phyloP scores from a whole-genome alignment of 2,888 invertebrate species.

The Ptilodon capucinus region DNA sequence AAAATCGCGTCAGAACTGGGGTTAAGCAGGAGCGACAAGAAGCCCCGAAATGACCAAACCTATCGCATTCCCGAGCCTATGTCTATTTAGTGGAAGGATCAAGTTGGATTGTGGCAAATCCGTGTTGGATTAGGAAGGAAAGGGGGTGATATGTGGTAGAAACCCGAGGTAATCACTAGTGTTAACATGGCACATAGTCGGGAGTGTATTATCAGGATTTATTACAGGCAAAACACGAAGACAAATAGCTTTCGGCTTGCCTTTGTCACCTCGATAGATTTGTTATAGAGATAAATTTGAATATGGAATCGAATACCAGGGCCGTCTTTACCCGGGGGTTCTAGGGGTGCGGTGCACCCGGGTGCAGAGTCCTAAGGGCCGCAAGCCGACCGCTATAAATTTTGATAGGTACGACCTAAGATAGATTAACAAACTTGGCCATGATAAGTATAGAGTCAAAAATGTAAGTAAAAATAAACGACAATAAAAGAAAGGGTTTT shows the following conservation, averaged over 20 bases:
- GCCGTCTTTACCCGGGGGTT: no score
- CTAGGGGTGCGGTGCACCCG: no score
- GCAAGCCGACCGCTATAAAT: no score
- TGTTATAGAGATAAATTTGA: no score
- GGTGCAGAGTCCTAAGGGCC: no score
- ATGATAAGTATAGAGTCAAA: no score
- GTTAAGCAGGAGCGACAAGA: conserved; percentile 2
- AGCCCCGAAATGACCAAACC: conserved; percentile 12
- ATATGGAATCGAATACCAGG: no score
- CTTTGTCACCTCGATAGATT: no score
- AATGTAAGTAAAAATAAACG: no score
- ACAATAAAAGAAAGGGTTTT: no score
- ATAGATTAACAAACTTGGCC: no score
- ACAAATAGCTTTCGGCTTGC: not conserved
- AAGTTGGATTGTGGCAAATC: conserved; percentile 34
- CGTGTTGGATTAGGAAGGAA: conserved; percentile 27
- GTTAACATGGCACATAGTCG: conserved; percentile 11
- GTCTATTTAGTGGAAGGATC: conserved; percentile 45
- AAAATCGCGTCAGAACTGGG: conserved; percentile 6
- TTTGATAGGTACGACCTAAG: no score
- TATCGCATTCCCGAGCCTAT: conserved; percentile 19
- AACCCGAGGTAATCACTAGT: conserved; percentile 28
- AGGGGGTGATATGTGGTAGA: conserved; percentile 18
- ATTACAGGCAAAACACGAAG: not conserved
- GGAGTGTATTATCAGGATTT: not conserved